Conservation (phyloP, 2,113 vertebrate species). For the Heterocephalus glaber region DNA sequence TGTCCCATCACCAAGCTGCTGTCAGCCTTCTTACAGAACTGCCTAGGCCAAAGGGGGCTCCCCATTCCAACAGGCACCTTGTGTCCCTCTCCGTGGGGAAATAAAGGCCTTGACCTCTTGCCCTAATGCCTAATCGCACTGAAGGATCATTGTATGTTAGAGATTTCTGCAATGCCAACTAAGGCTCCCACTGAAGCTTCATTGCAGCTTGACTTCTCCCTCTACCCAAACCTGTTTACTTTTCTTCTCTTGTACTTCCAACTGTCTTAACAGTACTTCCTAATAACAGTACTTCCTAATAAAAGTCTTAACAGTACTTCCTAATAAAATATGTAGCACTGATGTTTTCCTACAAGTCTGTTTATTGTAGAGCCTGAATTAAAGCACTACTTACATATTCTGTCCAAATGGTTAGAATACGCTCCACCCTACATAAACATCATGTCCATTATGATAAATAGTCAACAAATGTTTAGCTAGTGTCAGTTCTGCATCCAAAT, state of each 20-base stretch:
- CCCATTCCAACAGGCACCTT: not conserved
- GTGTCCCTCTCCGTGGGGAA: not conserved
- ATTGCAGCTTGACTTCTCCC: not conserved
- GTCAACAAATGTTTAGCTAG: not conserved
- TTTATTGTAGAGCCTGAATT: not conserved
- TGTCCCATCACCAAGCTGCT: not conserved
- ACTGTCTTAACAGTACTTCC: not conserved
- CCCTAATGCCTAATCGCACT: not conserved
- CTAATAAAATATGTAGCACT: not conserved
- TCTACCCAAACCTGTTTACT: not conserved
- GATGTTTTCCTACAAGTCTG: not conserved
- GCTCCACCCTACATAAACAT: not conserved
- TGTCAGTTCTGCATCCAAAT: not conserved
- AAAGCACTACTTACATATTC: not conserved
- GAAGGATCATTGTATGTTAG: not conserved
- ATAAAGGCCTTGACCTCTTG: not conserved
- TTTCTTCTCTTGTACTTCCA: not conserved
- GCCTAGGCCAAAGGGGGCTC: not conserved
- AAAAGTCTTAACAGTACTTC: too few species aligned
- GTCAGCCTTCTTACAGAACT: not conserved
- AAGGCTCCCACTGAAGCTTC: not conserved
- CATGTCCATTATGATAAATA: not conserved
- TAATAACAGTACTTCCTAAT: too few species aligned
- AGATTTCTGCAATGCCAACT: not conserved
- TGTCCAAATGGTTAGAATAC: not conserved